Evolutionary conservation across 1,140 invertebrate species (phyloP), one percentile per base, ranked within the genome.

Genomic region (Drosophila pseudoananassae): DNA sequence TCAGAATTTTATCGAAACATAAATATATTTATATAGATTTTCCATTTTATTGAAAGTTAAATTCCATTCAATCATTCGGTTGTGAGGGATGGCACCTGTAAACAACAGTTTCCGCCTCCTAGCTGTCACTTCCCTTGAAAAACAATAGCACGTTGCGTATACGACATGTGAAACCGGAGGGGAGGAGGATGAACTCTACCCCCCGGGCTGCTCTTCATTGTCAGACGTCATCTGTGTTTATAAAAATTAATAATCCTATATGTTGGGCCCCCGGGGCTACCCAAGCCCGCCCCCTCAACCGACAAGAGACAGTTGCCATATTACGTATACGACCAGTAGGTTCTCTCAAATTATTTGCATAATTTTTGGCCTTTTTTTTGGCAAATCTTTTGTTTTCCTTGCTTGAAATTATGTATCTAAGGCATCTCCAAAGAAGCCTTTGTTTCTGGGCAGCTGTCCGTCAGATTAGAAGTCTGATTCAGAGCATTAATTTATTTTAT

Each of bases 401-500:
- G 14, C 46, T 36, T 10, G 12, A 51, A 45, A 49, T 29, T 29
- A 15, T 46, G 54, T 61, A 61, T 77, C 66, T 52, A 33, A 50
- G 50, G 50, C 27, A 51, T 76, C 47, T 63, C 23, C 10, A 49
- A 60, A 66, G 60, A 45, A 52, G 56, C 33, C 25, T 17, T 60
- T 61, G 31, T 47, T 27, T 61, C 65, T 23, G 8, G 33, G 29
- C 38, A 31, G 25, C 6, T 40, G 36, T 61, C 78, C 70, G 76
- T 68, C 33, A 60, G 61, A 65, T 65, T 65, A 65, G 31, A 50
- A 20, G 60, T 17, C 40, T 3, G 40, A n/a, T 15, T 70, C 63
- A 77, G 73, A 52, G 23, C 53, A 36, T 83, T 78, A 69, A 84
- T 89, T 75, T 90, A 78, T 89, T 89, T 89, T 89, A 89, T 89